Base-by-base conservation (phyloP, 2,888 invertebrate species). In the Agrochola circellaris region DNA sequence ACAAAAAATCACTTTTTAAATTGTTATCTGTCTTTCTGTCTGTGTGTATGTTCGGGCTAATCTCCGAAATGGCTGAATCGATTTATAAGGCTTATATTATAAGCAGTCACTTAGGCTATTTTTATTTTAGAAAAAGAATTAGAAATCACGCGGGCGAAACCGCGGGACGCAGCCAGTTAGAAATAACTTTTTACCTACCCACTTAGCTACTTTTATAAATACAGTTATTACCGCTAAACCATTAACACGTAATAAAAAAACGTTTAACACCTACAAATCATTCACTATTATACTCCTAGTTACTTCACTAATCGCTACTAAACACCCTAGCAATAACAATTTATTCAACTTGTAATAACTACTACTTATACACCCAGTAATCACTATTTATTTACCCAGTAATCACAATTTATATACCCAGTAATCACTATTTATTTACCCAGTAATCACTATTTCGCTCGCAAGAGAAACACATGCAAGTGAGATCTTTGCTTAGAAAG, bases 391-490 rank as follows among this genome's bases (percentile, higher is more conserved):
- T 30, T 3, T 13, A 65, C 20, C n/a, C 17, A 62, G 20, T 68
- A 45, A 77, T 34, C 45, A 58, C 17, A 17, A 11, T 45, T 7
- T 48, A 56, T 23, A 5, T 13, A 65, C 17, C n/a, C 15, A 61
- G 20, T 68, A 45, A 77, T 34, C 45, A 77, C 34, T 26, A 48
- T 76, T 54, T 54, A 64, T 34, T 15, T 20, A 56, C 48, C 30
- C 17, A 56, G 48, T 64, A 65, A 54, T 74, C 26, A 60, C 9
- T 20, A 45, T 45, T 62, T 64, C 9, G 3, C 58, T 80, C 7
- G 17, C 7, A 64, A 72, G 83, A 72, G 38, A 60, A 65, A 84
- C 48, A 58, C 23, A 58, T 51, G 9, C 56, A 51, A 34, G 56
- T 23, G 61, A 66, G 54, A 48, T 48, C 58, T 78, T 56, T 17